Evolutionary conservation across 2,888 invertebrate species (phyloP), one percentile per base, ranked within the genome.

Genomic region (Drosophila infuscata): DNA sequence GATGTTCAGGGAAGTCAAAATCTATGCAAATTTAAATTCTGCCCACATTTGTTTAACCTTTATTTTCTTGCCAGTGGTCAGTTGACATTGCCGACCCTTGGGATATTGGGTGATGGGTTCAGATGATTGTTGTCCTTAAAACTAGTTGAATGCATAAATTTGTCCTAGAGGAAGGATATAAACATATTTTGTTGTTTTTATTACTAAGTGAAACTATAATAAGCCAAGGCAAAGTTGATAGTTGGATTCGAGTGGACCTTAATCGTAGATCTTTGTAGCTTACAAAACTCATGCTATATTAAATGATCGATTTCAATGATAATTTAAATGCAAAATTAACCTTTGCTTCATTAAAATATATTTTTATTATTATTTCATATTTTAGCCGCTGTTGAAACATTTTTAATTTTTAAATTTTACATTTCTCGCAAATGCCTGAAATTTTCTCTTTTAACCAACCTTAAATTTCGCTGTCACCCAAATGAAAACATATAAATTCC

Each of bases 401-500:
- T 9, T 25, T 3, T 12, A 3, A 7, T 11, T 54, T n/a, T 17
- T 8, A 1, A 54, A 20, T 29, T 29, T 25, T 17, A 29, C 36
- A 29, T 25, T 25, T 17, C 36, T 36, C 54, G 25, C 1, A 6
- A 0, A 6, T 29, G 17, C 3, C 38, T 11, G 17, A 3, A 12
- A 9, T 36, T 29, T 30, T 41, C 3, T 2, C 0, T 4, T 15
- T 9, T 3, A 30, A 2, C 20, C 48, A 48, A 8, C 52, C 52
- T 9, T n/a, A 36, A 58, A 41, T 17, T 36, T 64, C 12, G 11
- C 60, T 66, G 38, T 63, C 17, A 33, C 64, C 64, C 52, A 43
- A 67, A 67, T 70, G 63, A 61, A 74, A 78, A 43, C 77, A 75
- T 60, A 74, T 64, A 63, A 78, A 61, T 61, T 74, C 51, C 60